Percentiles rank a stretch among this genome's conserved stretches.
phyloP scores from a whole-genome alignment of 2,888 invertebrate genomes.

The Elegia similella region DNA sequence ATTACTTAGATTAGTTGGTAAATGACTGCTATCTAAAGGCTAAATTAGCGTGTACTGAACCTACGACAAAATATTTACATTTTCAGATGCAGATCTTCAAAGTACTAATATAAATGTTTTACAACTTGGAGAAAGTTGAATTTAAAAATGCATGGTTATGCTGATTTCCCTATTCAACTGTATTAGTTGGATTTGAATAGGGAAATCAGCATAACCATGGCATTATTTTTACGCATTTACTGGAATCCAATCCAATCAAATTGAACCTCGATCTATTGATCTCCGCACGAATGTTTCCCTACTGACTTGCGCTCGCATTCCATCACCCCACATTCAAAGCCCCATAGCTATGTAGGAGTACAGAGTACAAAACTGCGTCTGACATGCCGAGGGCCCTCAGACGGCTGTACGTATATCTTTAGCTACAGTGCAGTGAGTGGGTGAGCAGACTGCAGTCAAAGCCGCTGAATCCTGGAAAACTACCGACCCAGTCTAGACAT shows the following conservation, averaged over 20 bases:
- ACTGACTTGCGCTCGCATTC: conserved; percentile 21
- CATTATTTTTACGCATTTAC: not conserved
- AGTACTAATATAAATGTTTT: too few species aligned
- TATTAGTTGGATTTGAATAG: not conserved
- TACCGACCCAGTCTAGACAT: conserved; percentile 83
- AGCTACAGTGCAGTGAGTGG: conserved; percentile 75
- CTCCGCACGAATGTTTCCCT: conserved; percentile 22
- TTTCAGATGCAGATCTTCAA: too few species aligned
- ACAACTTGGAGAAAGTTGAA: too few species aligned
- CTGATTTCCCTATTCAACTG: too few species aligned
- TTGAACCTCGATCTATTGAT: conserved; percentile 20
- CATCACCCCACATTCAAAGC: conserved; percentile 20
- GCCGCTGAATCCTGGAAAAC: conserved; percentile 81
- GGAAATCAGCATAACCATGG: not conserved
- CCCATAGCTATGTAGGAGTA: conserved; percentile 41
- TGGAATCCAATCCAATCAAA: not conserved
- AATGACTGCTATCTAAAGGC: too few species aligned
- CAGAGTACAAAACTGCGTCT: conserved; percentile 65
- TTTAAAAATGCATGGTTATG: too few species aligned
- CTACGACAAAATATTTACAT: too few species aligned
- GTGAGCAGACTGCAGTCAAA: conserved; percentile 78
- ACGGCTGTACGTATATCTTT: conserved; percentile 53
- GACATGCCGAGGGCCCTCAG: conserved; percentile 74
- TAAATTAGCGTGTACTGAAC: too few species aligned
- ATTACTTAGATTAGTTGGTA: too few species aligned